phyloP scores from a whole-genome alignment of 1,140 invertebrate genomes.

The Bombus sylvicola region DNA sequence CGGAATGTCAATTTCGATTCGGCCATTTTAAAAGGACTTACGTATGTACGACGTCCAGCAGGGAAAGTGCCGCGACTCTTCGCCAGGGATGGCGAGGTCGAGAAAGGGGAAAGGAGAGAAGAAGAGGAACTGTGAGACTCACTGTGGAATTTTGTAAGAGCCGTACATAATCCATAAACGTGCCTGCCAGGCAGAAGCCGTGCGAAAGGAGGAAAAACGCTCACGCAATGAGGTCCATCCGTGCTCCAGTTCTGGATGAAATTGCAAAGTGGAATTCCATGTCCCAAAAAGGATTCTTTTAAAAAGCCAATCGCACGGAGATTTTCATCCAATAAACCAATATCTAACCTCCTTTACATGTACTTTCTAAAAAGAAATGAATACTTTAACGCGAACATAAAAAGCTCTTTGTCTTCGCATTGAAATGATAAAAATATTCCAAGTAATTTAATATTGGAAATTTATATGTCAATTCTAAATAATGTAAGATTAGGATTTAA shows the following conservation, averaged over 20 bases:
- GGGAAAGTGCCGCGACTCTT: conserved; percentile 72
- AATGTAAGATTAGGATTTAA: not conserved
- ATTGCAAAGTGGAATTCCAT: not conserved
- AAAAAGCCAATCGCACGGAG: not conserved
- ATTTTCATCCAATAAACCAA: not conserved
- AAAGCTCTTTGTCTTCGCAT: no score
- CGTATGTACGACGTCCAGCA: conserved; percentile 58
- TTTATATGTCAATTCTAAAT: not conserved
- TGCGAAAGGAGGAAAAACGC: conserved; percentile 55
- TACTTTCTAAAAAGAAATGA: no score
- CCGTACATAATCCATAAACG: conserved; percentile 66
- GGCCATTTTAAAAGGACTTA: conserved; percentile 64
- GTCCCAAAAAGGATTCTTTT: not conserved
- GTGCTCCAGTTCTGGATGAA: conserved; percentile 46
- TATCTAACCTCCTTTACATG: fast-evolving
- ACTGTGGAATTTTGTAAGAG: conserved; percentile 71
- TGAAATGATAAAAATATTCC: not conserved
- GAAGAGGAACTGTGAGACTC: conserved; percentile 70
- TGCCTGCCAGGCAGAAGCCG: conserved; percentile 31
- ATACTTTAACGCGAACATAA: no score
- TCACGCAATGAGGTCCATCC: conserved; percentile 13
- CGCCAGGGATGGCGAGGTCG: conserved; percentile 53
- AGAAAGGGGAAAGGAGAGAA: conserved; percentile 44
- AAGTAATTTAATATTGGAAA: not conserved
- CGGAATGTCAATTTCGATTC: conserved; percentile 56